These are phyloP conservation scores for Drosophila auraria DNA, from an alignment of 1,140 invertebrate genomes.

Conservation along the genomic window DNA sequence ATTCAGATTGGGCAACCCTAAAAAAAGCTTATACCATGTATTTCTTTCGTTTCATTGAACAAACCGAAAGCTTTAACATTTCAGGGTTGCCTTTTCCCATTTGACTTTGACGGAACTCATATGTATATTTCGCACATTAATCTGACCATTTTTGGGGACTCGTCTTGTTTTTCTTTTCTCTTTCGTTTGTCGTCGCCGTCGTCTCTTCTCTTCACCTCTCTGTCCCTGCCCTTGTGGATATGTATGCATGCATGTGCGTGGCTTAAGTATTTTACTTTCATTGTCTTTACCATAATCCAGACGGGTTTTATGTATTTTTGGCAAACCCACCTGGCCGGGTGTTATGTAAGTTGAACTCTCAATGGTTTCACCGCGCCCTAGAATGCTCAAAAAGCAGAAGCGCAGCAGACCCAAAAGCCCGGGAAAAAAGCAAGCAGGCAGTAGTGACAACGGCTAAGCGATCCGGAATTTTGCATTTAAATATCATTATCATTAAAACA, in stretches of 20 bases:
- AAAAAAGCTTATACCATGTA: neutral
- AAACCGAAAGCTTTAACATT: slow-evolving; percentile 38
- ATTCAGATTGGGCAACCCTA: neutral
- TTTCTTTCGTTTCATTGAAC: slow-evolving; percentile 21
- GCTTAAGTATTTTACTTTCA: slow-evolving; percentile 34
- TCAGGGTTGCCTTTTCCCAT: slow-evolving; percentile 4
- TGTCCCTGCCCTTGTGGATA: slow-evolving; percentile 37
- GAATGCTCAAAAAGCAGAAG: slow-evolving; percentile 50
- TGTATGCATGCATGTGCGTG: slow-evolving; percentile 20
- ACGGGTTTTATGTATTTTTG: slow-evolving; percentile 48
- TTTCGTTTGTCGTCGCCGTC: slow-evolving; percentile 5
- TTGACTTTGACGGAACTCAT: slow-evolving; percentile 52
- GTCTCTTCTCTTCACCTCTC: slow-evolving; percentile 25
- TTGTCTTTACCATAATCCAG: slow-evolving; percentile 37
- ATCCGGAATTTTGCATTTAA: slow-evolving; percentile 39
- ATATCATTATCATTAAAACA: slow-evolving; percentile 22
- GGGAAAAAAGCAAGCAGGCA: slow-evolving; percentile 3
- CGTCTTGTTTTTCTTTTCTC: slow-evolving; percentile 15
- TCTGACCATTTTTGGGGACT: slow-evolving; percentile 34
- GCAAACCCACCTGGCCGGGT: slow-evolving; percentile 21
- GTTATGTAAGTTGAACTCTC: slow-evolving; percentile 57
- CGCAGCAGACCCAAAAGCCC: neutral
- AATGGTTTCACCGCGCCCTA: slow-evolving; percentile 55
- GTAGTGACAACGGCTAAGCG: slow-evolving; percentile 8
- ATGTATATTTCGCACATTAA: slow-evolving; percentile 69